Evolutionary conservation across 1,140 invertebrate species (phyloP), one percentile per base, ranked within the genome.

Genomic region (Geopemphigus sp.): DNA sequence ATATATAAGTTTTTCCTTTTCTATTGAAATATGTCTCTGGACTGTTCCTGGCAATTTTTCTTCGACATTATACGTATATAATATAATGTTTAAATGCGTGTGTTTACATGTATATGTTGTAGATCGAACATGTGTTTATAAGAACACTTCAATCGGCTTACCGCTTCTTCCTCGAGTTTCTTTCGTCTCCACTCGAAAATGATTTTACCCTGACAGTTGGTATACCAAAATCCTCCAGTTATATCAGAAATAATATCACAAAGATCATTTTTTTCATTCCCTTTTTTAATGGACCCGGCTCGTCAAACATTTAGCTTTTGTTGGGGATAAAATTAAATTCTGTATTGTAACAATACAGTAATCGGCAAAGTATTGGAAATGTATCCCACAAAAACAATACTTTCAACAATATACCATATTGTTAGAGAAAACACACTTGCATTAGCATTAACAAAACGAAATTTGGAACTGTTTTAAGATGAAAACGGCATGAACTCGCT

Each of bases 121-220:
- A n/a, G n/a, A n/a, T n/a, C 12, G 26, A 19, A 56, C 47, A 19
- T 10, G 29, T 22, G 53, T 26, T 50, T 32, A 45, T 59, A 39
- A 57, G n/a, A 29, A 76, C 74, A 78, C 56, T 63, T 61, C 74
- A 78, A 78, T 61, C 74, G 74, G 74, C 74, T 78, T 78, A 78
- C n/a, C n/a, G n/a, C n/a, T n/a, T 15, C n/a, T 57, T 39, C 39
- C 22, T n/a, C 14, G 10, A n/a, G 45, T 24, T 22, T 54, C 70
- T 22, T 39, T 57, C 50, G 26, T 24, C 72, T 72, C 50, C 19
- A 29, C 14, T 29, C 29, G 17, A 39, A n/a, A 63, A 61, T 78
- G 19, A 74, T 74, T 73, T 73, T 59, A 76, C 39, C 22, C 39
- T n/a, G 56, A 61, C 74, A 63, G 57, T 61, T 4, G 74, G 74